Conservation (phyloP, 1,140 invertebrate species). For the Aphidius gifuensis region DNA sequence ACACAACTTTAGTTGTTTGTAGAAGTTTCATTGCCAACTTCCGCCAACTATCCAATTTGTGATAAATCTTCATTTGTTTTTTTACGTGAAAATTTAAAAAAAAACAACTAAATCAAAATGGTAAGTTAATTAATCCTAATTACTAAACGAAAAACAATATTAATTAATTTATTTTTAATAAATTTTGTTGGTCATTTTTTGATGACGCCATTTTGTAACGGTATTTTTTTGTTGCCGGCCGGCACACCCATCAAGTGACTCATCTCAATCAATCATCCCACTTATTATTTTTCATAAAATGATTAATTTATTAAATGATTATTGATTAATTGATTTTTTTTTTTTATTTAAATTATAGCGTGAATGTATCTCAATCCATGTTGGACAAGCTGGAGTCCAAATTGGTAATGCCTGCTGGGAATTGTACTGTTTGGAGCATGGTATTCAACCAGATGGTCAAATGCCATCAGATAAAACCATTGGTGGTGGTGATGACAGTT, state of each 20-base stretch:
- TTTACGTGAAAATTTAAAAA: slow-evolving; percentile 14
- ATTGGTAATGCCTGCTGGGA: slow-evolving; percentile 25
- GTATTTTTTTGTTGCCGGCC: slow-evolving; percentile 13
- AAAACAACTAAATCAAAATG: slow-evolving; percentile 13
- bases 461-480: slow-evolving; percentile 25
- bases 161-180: neutral
- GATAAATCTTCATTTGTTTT: slow-evolving; percentile 8
- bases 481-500: slow-evolving; percentile 24
- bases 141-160: neutral
- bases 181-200: neutral
- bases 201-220: slow-evolving; percentile 23
- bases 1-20: slow-evolving; percentile 13
- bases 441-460: slow-evolving; percentile 23
- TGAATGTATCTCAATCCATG: slow-evolving; percentile 25
- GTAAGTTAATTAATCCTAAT: slow-evolving; percentile 5
- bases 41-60: slow-evolving; percentile 13
- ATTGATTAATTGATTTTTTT: neutral
- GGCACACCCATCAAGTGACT: slow-evolving; percentile 8
- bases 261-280: neutral
- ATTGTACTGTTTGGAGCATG: slow-evolving; percentile 23
- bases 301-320: too few relatives aligned
- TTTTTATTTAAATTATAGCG: slow-evolving; percentile 12
- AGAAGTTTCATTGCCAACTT: slow-evolving; percentile 20
- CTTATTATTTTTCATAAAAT: too few relatives aligned
- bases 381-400: slow-evolving; percentile 26